Evolutionary conservation across 2,113 vertebrate genomes (phyloP).

Genomic region (Cynoglossus semilaevis): DNA sequence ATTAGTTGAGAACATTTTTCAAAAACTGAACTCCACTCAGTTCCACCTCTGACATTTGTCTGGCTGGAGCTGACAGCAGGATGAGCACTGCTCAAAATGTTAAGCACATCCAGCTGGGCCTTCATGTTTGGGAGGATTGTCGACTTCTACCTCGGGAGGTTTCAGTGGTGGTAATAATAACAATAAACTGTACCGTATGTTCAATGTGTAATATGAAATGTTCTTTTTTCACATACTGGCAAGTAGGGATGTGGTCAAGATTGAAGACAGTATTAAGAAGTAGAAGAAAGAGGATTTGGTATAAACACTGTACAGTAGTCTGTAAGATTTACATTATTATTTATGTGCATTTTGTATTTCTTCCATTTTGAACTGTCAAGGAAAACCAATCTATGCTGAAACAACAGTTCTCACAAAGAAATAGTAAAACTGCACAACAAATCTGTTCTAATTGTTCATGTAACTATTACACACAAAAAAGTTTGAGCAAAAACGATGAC

Average conservation of each 20-base stretch:
- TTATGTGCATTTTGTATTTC: no score
- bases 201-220: conserved; percentile 11
- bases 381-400: no score
- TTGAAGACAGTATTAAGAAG: no score
- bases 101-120: conserved; percentile 76
- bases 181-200: conserved; percentile 36
- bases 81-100: conserved; percentile 64
- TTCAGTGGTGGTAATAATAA: conserved; percentile 37
- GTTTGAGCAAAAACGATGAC: conserved; percentile 57
- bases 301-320: no score
- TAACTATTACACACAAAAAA: conserved; percentile 28
- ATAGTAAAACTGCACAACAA: conserved; percentile 4
- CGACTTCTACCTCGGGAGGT: conserved; percentile 55
- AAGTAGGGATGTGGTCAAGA: no score
- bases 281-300: no score
- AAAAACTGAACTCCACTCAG: conserved; percentile 63
- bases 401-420: no score
- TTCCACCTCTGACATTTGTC: conserved; percentile 66
- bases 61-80: conserved; percentile 62
- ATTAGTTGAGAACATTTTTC: conserved; percentile 44
- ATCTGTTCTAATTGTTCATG: conserved; percentile 49
- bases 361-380: no score
- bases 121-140: conserved; percentile 74
- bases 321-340: no score
- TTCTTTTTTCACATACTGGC: no score